Evolutionary conservation across 2,888 invertebrate genomes (phyloP).

Genomic region (Aporophyla nigra): DNA sequence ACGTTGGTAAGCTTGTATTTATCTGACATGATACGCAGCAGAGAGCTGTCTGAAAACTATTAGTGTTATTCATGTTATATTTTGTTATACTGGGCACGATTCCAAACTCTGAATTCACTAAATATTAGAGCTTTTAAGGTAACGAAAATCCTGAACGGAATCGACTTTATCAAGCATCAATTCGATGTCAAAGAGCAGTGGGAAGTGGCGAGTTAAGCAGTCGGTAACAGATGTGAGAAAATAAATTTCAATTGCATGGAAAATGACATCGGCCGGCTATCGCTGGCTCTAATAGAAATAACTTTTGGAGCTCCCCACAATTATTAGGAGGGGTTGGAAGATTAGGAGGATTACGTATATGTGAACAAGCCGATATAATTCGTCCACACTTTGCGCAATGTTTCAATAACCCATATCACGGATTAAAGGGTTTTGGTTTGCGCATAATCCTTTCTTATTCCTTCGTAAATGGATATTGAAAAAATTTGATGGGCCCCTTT

Average conservation of each 20-base stretch:
- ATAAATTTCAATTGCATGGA: conserved; percentile 62
- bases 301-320: conserved; percentile 67
- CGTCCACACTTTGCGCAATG: conserved; percentile 79
- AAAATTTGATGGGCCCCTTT: conserved; percentile 86
- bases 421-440: conserved; percentile 86
- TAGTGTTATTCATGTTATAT: conserved; percentile 56
- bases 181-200: conserved; percentile 56
- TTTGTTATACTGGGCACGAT: conserved; percentile 42
- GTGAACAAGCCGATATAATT: conserved; percentile 77
- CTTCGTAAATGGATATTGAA: conserved; percentile 89
- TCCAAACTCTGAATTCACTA: conserved; percentile 47
- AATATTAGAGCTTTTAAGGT: conserved; percentile 56
- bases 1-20: conserved; percentile 32
- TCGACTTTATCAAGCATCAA: conserved; percentile 54
- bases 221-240: conserved; percentile 53
- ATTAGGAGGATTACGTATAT: conserved; percentile 71
- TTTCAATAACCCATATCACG: conserved; percentile 85
- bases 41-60: conserved; percentile 56
- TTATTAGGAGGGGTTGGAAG: conserved; percentile 71
- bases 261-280: conserved; percentile 49
- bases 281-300: conserved; percentile 64
- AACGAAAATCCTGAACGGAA: conserved; percentile 31
- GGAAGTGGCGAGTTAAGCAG: conserved; percentile 44
- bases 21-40: conserved; percentile 41
- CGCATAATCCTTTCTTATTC: conserved; percentile 88